These are phyloP conservation scores for Dolichopus griseipennis DNA, from an alignment of 2,888 invertebrate species.

Conservation along the genomic window DNA sequence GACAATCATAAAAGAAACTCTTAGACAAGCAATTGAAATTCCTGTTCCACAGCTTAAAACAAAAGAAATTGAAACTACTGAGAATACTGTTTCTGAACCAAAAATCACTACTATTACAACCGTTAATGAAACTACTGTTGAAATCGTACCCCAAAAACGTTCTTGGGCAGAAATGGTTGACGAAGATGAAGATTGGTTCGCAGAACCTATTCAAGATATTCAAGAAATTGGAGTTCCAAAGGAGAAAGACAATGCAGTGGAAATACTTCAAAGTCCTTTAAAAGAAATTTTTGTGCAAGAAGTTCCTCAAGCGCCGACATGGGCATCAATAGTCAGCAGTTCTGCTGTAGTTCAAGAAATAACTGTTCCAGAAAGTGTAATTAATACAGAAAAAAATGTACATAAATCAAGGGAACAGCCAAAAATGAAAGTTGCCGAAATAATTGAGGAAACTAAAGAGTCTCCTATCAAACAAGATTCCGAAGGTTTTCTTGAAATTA, in stretches of 20 bases:
- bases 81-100: background rate
- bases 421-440: constrained; percentile 26
- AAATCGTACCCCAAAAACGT: constrained; percentile 15
- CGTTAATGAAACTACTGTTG: background rate
- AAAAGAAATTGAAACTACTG: background rate
- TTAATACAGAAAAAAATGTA: constrained; percentile 5
- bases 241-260: background rate
- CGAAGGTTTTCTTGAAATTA: constrained; percentile 13
- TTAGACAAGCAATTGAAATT: background rate
- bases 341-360: constrained; percentile 16
- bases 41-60: background rate
- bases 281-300: too few relatives aligned
- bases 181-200: constrained; percentile 26
- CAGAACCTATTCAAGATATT: background rate
- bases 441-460: constrained; percentile 25
- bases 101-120: background rate
- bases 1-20: background rate
- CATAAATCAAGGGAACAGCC: constrained; percentile 32
- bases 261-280: background rate
- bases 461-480: constrained; percentile 1
- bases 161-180: constrained; percentile 33
- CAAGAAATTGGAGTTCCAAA: background rate
- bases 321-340: constrained; percentile 29
- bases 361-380: constrained; percentile 11
- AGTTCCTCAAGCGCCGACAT: constrained; percentile 23